A percentile compares a stretch with the other conserved stretches of the same genome.
phyloP scores from a whole-genome alignment of 2,113 vertebrate genomes.

The Pseudopodoces humilis region DNA sequence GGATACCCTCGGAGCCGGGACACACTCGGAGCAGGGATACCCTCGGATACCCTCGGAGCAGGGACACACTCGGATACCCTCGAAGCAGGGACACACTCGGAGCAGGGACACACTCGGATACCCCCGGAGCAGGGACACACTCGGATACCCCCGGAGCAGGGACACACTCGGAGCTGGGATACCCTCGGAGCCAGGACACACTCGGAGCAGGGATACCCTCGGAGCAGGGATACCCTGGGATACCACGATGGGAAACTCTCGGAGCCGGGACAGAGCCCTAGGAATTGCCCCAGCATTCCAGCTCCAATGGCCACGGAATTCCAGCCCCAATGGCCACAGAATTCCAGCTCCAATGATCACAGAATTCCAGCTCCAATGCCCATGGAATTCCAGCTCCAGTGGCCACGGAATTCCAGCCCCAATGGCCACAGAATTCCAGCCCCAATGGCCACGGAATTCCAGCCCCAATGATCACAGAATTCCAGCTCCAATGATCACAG shows the following conservation, averaged over 20 bases:
- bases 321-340: not conserved
- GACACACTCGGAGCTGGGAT: rapidly evolving
- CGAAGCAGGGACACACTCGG: rapidly evolving
- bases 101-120: not conserved
- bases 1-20: rapidly evolving
- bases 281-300: not conserved
- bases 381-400: no score
- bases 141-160: rapidly evolving
- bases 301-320: no score
- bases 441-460: not conserved
- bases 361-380: no score
- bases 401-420: not conserved
- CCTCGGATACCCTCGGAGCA: rapidly evolving
- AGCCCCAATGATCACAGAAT: not conserved
- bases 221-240: not conserved
- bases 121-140: rapidly evolving
- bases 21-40: rapidly evolving
- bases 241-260: not conserved
- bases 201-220: not conserved
- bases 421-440: not conserved
- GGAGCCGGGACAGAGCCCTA: not conserved
- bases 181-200: no score
- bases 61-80: rapidly evolving
- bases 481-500: no score
- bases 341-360: no score